phyloP scores from a whole-genome alignment of 92 coral and sea anemone genomes.

The Actinostola sp. region DNA sequence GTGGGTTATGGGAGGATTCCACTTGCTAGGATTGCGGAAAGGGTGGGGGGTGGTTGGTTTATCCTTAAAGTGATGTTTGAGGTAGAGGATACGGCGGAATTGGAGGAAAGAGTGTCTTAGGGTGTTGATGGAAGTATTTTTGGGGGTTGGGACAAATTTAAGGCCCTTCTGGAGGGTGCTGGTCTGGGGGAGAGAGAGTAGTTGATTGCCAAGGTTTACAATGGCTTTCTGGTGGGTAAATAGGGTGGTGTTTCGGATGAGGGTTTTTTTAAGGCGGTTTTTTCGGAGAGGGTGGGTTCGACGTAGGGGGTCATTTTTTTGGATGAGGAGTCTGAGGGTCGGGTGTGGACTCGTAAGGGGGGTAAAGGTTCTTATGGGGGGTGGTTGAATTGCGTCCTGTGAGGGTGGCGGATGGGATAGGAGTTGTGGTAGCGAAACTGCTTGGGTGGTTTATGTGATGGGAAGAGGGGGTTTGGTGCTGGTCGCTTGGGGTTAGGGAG shows the following conservation, averaged over 20 bases:
- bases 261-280: neutral
- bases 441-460: too few species aligned
- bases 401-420: too few species aligned
- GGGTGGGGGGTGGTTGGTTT: neutral
- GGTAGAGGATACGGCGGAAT: neutral
- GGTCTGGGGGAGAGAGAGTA: neutral
- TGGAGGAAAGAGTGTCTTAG: neutral
- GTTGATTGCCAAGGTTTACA: neutral
- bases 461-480: too few species aligned
- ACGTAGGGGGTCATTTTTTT: too few species aligned
- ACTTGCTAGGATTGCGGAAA: neutral
- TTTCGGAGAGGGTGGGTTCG: too few species aligned
- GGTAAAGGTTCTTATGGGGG: too few species aligned
- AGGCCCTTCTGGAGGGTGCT: slow-evolving; percentile 19
- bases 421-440: too few species aligned
- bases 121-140: neutral
- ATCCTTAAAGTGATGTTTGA: neutral
- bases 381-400: too few species aligned
- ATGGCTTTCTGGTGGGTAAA: slow-evolving; percentile 1
- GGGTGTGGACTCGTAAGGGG: too few species aligned
- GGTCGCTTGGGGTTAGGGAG: too few species aligned
- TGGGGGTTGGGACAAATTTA: slow-evolving; percentile 27
- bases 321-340: too few species aligned
- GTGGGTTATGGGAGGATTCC: neutral
- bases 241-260: neutral